These are phyloP conservation scores for Spea bombifrons DNA, from an alignment of 2,113 vertebrate genomes.

Conservation along the genomic window DNA sequence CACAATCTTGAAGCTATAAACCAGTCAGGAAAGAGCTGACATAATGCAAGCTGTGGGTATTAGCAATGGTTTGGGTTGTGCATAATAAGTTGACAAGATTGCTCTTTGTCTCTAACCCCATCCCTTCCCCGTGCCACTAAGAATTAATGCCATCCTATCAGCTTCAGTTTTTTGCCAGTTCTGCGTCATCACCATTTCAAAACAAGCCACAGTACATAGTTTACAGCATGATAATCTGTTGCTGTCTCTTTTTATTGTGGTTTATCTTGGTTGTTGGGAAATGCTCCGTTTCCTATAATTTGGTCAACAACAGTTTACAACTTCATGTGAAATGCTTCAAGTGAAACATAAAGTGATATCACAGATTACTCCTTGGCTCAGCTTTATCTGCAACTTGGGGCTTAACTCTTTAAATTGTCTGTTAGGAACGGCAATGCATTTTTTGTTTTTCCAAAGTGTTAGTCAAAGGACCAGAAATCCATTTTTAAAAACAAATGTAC, in stretches of 20 bases:
- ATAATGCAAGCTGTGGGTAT: too few species aligned
- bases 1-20: too few species aligned
- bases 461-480: too few species aligned
- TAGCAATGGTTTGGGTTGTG: too few species aligned
- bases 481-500: too few species aligned
- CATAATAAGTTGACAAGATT: too few species aligned
- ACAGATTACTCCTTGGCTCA: constrained; percentile 1
- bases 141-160: neutral
- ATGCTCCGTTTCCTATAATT: constrained; percentile 68
- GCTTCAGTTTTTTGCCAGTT: constrained; percentile 11
- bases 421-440: too few species aligned
- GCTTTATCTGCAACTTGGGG: too few species aligned
- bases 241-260: constrained; percentile 58
- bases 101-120: neutral
- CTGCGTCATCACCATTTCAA: neutral
- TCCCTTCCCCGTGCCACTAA: neutral
- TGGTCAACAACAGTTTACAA: constrained; percentile 52
- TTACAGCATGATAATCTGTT: constrained; percentile 8
- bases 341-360: constrained; percentile 10
- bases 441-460: too few species aligned
- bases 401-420: too few species aligned
- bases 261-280: constrained; percentile 68
- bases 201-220: neutral
- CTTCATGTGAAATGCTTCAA: constrained; percentile 42
- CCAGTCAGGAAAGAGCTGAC: too few species aligned